A percentile compares a stretch with the other conserved stretches of the same genome.
phyloP scores from a whole-genome alignment of 2,113 vertebrate species.

The Taxidea taxus region DNA sequence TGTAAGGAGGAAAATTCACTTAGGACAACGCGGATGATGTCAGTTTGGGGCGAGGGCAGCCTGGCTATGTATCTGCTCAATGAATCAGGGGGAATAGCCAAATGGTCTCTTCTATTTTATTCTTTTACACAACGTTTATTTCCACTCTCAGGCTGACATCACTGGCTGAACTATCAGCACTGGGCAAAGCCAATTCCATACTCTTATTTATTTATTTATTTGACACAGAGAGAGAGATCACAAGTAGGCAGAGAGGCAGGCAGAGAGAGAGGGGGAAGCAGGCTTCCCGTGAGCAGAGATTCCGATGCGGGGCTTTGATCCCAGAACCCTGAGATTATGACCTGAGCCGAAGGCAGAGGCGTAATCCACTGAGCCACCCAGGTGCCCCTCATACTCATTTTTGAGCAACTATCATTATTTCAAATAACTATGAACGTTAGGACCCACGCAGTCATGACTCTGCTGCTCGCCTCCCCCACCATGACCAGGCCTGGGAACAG shows the following conservation, averaged over 20 bases:
- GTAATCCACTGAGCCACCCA: no score
- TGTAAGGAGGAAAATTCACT: conserved; percentile 67
- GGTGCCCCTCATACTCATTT: not conserved
- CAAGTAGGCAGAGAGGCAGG: no score
- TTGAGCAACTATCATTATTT: not conserved
- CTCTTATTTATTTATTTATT: no score
- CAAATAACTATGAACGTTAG: not conserved
- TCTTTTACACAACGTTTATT: not conserved
- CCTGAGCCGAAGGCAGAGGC: no score
- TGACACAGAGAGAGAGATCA: no score
- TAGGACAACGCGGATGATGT: not conserved
- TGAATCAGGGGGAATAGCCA: not conserved
- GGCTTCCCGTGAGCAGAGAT: no score
- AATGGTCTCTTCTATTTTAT: not conserved
- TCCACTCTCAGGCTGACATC: not conserved
- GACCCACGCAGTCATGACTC: rapidly evolving
- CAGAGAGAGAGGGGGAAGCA: no score
- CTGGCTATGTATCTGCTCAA: not conserved
- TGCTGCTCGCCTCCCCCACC: not conserved
- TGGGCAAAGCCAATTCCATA: not conserved
- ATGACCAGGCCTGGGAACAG: not conserved
- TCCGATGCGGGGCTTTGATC: no score
- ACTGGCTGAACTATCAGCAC: not conserved
- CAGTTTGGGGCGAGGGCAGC: not conserved
- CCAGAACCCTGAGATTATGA: no score